Conservation (phyloP, 2,888 invertebrate species). For the Cantharis rufa region DNA sequence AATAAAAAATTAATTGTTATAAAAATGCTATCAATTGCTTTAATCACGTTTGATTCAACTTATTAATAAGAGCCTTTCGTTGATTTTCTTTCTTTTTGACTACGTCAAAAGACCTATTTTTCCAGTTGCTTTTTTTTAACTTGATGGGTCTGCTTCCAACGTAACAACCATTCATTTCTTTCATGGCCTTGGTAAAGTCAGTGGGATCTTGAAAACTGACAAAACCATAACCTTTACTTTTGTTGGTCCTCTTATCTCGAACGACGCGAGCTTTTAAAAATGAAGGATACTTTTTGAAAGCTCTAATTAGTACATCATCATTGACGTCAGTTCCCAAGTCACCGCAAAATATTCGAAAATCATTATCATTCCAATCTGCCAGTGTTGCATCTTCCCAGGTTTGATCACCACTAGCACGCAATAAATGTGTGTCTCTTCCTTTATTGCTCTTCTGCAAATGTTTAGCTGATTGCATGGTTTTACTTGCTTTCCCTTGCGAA, state of each 20-base stretch:
- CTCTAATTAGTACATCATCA: slow-evolving; percentile 92
- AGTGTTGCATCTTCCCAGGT: slow-evolving; percentile 96
- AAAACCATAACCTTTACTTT: slow-evolving; percentile 98
- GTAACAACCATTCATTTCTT: slow-evolving; percentile 93
- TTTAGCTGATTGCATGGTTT: slow-evolving; percentile 62
- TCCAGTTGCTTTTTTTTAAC: slow-evolving; percentile 95
- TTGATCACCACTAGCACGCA: slow-evolving; percentile 90
- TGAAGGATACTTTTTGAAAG: slow-evolving; percentile 92
- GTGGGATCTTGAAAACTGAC: slow-evolving; percentile 97
- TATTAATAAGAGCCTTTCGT: slow-evolving; percentile 75
- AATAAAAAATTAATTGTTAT: too few relatives aligned
- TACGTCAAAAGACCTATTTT: slow-evolving; percentile 83
- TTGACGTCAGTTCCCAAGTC: slow-evolving; percentile 99
- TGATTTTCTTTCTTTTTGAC: slow-evolving; percentile 96
- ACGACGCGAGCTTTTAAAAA: slow-evolving; percentile 95
- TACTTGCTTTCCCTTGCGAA: slow-evolving; percentile 55
- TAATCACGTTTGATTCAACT: background rate
- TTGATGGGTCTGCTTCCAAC: slow-evolving; percentile 99
- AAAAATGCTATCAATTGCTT: too few relatives aligned
- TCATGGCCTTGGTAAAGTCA: slow-evolving; percentile 97
- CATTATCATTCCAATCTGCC: slow-evolving; percentile 95
- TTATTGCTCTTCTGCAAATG: slow-evolving; percentile 58
- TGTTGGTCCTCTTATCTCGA: slow-evolving; percentile 94
- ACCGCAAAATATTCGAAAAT: slow-evolving; percentile 97
- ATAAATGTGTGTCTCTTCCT: slow-evolving; percentile 66